Conservation (phyloP, 2,888 invertebrate species). For the Platypus cylindrus region DNA sequence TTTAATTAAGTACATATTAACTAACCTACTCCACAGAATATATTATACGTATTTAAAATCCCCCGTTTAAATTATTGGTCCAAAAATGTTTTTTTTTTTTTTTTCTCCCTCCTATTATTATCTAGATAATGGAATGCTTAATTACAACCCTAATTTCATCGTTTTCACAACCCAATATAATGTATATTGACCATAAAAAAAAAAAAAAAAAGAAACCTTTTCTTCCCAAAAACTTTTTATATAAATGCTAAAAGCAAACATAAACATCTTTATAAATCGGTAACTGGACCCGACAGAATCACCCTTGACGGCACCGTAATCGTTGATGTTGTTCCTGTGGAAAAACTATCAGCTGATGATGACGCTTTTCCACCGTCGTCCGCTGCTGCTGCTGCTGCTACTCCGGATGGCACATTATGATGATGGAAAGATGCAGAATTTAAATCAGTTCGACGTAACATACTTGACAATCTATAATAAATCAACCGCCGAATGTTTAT, state of each 20-base stretch:
- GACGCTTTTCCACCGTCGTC: constrained; percentile 32
- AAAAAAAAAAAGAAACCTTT: too few relatives aligned
- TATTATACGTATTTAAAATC: too few relatives aligned
- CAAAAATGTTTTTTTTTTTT: too few relatives aligned
- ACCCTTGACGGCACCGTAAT: constrained; percentile 28
- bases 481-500: too few relatives aligned
- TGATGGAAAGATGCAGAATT: too few relatives aligned
- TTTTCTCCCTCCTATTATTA: too few relatives aligned
- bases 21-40: too few relatives aligned
- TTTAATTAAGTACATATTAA: too few relatives aligned
- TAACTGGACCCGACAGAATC: constrained; percentile 48
- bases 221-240: too few relatives aligned
- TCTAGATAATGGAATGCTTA: background rate
- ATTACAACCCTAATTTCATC: background rate
- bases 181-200: too few relatives aligned
- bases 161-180: background rate
- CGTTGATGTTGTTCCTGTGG: constrained; percentile 22
- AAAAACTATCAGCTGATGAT: constrained; percentile 26
- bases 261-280: constrained; percentile 39
- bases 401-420: too few relatives aligned
- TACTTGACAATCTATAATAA: constrained; percentile 39
- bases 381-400: constrained; percentile 24
- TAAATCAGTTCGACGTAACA: constrained; percentile 29
- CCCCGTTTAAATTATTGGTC: too few relatives aligned
- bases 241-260: constrained; percentile 3